These are phyloP conservation scores for Catharus fuscescens DNA, from an alignment of 2,113 vertebrate genomes.

Conservation along the genomic window DNA sequence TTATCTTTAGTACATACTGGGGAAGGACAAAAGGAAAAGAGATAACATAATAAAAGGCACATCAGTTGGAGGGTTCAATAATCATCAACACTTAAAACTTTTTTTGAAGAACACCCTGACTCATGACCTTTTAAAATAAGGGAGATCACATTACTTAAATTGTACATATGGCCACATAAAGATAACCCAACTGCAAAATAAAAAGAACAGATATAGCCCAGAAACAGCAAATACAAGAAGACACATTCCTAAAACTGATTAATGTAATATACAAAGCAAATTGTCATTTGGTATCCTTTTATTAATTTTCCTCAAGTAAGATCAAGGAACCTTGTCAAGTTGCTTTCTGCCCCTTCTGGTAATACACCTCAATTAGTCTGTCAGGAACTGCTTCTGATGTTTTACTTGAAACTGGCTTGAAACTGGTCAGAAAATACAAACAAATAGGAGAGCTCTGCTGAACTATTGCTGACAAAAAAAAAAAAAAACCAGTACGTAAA, in stretches of 20 bases:
- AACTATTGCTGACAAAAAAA: background rate
- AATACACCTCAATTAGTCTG: background rate
- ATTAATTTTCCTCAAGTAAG: background rate
- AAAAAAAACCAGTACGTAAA: background rate
- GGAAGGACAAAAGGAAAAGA: background rate
- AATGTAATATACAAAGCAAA: background rate
- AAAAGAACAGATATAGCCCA: background rate
- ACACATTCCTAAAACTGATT: background rate
- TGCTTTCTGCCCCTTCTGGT: background rate
- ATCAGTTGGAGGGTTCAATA: background rate
- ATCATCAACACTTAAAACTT: background rate
- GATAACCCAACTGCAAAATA: background rate
- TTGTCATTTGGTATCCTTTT: background rate
- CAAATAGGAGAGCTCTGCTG: background rate
- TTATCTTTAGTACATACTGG: background rate
- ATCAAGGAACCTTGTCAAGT: background rate
- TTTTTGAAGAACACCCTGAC: background rate
- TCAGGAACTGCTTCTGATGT: background rate
- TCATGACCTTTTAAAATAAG: background rate
- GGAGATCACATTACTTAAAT: background rate
- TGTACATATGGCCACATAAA: background rate
- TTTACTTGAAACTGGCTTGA: background rate
- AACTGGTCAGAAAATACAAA: background rate
- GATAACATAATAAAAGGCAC: background rate
- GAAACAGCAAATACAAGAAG: background rate